Evolutionary conservation across 2,113 vertebrate genomes (phyloP), one percentile per base, ranked within the genome.

Genomic region (Ellobius talpinus): DNA sequence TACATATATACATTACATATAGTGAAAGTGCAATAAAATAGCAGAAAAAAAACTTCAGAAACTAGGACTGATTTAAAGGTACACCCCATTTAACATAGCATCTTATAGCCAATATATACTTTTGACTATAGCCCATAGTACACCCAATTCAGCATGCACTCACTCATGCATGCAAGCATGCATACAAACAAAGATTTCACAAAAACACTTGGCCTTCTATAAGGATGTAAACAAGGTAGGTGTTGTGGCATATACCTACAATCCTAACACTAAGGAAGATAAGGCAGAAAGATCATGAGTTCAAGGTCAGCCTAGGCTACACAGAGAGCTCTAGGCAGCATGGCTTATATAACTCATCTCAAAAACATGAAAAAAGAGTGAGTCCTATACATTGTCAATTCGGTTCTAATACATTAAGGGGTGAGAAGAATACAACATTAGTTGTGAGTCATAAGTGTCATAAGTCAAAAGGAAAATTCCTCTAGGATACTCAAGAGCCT

Each of bases 31-130:
- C 87, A 89, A 85, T 88, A 79, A 24, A 89, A 89, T 86, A 31
- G 66, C 1, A 88, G 33, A 89, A 36, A 70, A 90, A 29, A 86
- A 5, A 74, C 24, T 82, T 94, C 55, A n/a, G n/a, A 47, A 3
- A 72, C 21, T 79, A 96, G 42, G 24, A 47, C 76, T 96, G 66
- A 21, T 65, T 65, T 31, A 39, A 65, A 66, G 26, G 21, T 77
- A 10, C 33, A 92, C n/a, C 13, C 47, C 47, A 78, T 47, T 94
- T 93, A 94, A 66, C 26, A 88, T 91, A 96, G 97, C 29, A 79
- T 61, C 33, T 45, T 94, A 42, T 19, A 85, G n/a, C n/a, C 45
- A 42, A 95, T 90, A 92, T 77, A 52, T 10, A 92, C 7, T 87
- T 95, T 3, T 87, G 33, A 81, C 39, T 52, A 36, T 1, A 96